Evolutionary conservation across 2,888 invertebrate genomes (phyloP).

Genomic region (Minunthozetes semirufus): DNA sequence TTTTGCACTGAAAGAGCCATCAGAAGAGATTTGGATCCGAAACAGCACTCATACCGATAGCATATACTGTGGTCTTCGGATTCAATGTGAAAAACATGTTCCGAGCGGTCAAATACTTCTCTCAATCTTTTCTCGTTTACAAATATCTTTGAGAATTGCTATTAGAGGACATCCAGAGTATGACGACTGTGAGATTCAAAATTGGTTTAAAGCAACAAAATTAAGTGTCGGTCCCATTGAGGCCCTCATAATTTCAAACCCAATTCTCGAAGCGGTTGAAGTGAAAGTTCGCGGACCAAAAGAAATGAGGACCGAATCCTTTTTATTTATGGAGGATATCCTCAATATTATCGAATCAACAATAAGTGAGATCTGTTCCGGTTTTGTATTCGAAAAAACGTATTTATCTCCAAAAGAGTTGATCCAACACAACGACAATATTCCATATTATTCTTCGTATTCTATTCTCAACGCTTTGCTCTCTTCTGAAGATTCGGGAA

Average conservation of each 20-base stretch:
- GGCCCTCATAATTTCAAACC: constrained; percentile 59
- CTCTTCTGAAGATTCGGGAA: background rate
- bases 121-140: constrained; percentile 60
- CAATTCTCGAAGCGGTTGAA: constrained; percentile 51
- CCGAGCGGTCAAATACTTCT: constrained; percentile 57
- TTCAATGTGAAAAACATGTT: constrained; percentile 50
- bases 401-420: constrained; percentile 59
- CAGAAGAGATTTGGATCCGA: constrained; percentile 45
- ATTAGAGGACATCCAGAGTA: constrained; percentile 56
- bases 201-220: constrained; percentile 60
- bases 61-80: constrained; percentile 54
- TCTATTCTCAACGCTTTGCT: constrained; percentile 28
- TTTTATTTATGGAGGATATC: constrained; percentile 64
- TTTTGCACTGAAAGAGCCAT: constrained; percentile 49
- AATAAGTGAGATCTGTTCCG: constrained; percentile 60
- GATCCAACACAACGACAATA: constrained; percentile 47
- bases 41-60: constrained; percentile 1
- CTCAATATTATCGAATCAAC: constrained; percentile 59
- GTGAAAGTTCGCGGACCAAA: constrained; percentile 61
- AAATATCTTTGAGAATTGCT: constrained; percentile 58
- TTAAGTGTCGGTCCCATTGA: constrained; percentile 62
- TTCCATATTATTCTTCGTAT: constrained; percentile 38
- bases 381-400: constrained; percentile 60
- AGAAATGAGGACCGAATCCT: constrained; percentile 55
- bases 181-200: constrained; percentile 57